These are phyloP conservation scores for Oryzaephilus surinamensis DNA, from an alignment of 1,140 invertebrate genomes.

Conservation along the genomic window DNA sequence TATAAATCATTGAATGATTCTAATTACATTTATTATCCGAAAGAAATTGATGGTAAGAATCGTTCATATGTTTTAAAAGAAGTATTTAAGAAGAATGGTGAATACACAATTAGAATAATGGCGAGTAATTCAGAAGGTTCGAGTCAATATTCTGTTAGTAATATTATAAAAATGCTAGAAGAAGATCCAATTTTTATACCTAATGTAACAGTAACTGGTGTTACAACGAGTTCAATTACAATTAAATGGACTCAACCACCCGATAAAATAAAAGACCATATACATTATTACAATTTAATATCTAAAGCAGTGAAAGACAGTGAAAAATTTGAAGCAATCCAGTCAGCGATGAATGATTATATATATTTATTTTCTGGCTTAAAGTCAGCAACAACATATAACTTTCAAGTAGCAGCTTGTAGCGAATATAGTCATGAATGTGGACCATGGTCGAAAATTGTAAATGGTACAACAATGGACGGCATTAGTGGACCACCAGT, in stretches of 20 bases:
- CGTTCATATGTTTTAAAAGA: conserved; percentile 42
- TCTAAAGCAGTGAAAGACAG: conserved; percentile 51
- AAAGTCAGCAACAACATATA: conserved; percentile 63
- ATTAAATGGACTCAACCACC: conserved; percentile 64
- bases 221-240: conserved; percentile 64
- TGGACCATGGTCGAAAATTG: conserved; percentile 60
- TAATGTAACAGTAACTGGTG: conserved; percentile 63
- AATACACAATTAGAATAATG: conserved; percentile 42
- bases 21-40: conserved; percentile 40
- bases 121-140: conserved; percentile 44
- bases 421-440: conserved; percentile 64
- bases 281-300: conserved; percentile 66
- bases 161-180: conserved; percentile 39
- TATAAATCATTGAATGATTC: conserved; percentile 47
- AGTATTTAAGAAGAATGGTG: conserved; percentile 39
- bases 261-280: conserved; percentile 51
- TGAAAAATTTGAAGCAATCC: conserved; percentile 47
- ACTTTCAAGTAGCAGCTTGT: conserved; percentile 65
- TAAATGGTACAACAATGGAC: conserved; percentile 70
- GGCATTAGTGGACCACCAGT: conserved; percentile 43
- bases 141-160: conserved; percentile 35
- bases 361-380: conserved; percentile 68
- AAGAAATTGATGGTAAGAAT: conserved; percentile 39
- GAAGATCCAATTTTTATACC: conserved; percentile 69
- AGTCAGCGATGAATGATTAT: conserved; percentile 50